These are phyloP conservation scores for Ectemnius cavifrons DNA, from an alignment of 2,888 invertebrate species.

Conservation along the genomic window DNA sequence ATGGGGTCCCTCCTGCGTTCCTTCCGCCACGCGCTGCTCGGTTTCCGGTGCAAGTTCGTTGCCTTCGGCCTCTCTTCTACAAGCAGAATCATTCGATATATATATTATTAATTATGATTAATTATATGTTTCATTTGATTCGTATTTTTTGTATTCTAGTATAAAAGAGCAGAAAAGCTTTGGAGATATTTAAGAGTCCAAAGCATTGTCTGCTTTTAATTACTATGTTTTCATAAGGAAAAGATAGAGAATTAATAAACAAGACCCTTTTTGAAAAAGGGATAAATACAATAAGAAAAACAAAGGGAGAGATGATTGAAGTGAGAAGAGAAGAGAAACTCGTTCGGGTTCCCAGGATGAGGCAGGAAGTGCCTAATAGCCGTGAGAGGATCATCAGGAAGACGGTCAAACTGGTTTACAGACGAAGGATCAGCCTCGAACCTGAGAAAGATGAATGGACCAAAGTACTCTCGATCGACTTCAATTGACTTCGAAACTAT, in stretches of 20 bases:
- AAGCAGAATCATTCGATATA: too few relatives aligned
- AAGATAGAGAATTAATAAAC: too few relatives aligned
- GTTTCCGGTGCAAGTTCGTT: conserved; percentile 73
- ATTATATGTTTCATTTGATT: too few relatives aligned
- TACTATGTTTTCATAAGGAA: too few relatives aligned
- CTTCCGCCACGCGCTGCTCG: conserved; percentile 75
- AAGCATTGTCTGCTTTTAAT: too few relatives aligned
- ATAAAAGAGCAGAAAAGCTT: too few relatives aligned
- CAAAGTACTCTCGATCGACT: conserved; percentile 38
- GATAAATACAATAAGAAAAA: too few relatives aligned
- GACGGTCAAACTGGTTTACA: conserved; percentile 72
- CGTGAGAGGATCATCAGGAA: conserved; percentile 74
- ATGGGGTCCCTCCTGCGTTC: conserved; percentile 76
- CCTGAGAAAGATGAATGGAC: conserved; percentile 73
- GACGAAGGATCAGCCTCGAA: conserved; percentile 55
- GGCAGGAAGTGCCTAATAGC: conserved; percentile 77
- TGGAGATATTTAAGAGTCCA: too few relatives aligned
- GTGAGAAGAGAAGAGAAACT: conserved; percentile 53
- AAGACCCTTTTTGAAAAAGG: too few relatives aligned
- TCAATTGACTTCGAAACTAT: conserved; percentile 64
- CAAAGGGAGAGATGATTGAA: neutral
- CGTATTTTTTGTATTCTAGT: too few relatives aligned
- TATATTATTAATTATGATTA: too few relatives aligned
- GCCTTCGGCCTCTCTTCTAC: conserved; percentile 75
- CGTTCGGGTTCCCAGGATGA: conserved; percentile 73